Conservation (phyloP, 2,888 invertebrate species). For the Siphlonurus alternatus region DNA sequence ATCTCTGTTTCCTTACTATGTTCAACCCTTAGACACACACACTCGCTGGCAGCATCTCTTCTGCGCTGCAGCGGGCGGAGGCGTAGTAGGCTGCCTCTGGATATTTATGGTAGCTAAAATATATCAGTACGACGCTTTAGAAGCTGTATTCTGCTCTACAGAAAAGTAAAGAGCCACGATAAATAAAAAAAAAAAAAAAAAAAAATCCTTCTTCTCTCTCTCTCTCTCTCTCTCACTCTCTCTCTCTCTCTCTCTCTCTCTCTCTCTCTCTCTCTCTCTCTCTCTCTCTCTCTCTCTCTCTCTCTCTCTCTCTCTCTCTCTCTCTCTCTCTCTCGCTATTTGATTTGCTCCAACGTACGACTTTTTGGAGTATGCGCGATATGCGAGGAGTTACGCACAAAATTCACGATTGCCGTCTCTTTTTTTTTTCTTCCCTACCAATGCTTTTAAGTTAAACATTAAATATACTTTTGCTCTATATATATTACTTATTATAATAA, state of each 20-base stretch:
- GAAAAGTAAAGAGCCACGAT: background rate
- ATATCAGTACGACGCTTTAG: background rate
- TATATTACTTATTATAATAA: too few relatives aligned
- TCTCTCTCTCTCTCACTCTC: background rate
- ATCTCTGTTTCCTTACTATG: background rate
- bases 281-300: background rate
- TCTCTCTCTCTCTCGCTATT: background rate
- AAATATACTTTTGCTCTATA: too few relatives aligned
- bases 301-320: background rate
- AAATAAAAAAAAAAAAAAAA: background rate
- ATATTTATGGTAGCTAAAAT: background rate
- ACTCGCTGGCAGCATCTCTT: background rate
- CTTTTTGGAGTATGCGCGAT: too few relatives aligned
- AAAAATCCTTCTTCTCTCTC: background rate
- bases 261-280: background rate
- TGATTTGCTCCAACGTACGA: background rate
- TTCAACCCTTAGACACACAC: background rate
- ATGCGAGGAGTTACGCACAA: too few relatives aligned
- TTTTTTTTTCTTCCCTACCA: too few relatives aligned
- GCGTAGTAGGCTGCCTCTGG: background rate
- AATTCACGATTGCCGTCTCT: too few relatives aligned
- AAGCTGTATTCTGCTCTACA: background rate
- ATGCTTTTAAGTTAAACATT: too few relatives aligned
- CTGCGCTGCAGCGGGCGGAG: background rate
- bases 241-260: background rate